Conservation (phyloP, 2,797 vertebrate genomes). For the Parauchenoglanis punctatus region DNA sequence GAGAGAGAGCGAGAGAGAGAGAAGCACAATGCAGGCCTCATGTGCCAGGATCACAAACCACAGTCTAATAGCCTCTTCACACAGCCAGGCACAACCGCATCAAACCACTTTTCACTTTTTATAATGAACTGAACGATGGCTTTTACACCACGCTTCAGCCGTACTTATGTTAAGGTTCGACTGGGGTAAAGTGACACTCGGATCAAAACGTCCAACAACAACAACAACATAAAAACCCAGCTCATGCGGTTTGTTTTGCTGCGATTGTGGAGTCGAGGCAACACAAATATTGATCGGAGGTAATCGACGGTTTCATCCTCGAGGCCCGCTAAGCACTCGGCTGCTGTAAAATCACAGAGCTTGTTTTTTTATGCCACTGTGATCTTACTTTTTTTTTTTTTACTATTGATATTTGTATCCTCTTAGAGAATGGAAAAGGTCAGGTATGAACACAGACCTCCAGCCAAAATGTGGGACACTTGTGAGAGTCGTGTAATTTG, state of each 20-base stretch:
- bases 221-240: not conserved
- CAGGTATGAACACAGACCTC: not conserved
- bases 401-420: not conserved
- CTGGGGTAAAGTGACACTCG: constrained; percentile 38
- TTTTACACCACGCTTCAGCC: constrained; percentile 38
- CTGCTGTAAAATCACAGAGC: constrained; percentile 7
- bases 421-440: not conserved
- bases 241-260: not conserved
- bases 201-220: constrained; percentile 12
- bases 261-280: constrained; percentile 30
- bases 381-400: not conserved
- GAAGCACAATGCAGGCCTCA: constrained; percentile 54
- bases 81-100: constrained; percentile 48
- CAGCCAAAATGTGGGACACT: not conserved
- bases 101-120: constrained; percentile 52
- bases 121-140: constrained; percentile 47
- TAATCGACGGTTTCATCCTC: constrained; percentile 43
- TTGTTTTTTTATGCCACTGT: not conserved
- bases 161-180: constrained; percentile 18
- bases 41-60: constrained; percentile 57
- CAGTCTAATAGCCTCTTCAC: constrained; percentile 55
- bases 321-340: not conserved
- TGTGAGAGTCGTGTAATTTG: not conserved
- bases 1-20: constrained; percentile 35
- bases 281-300: constrained; percentile 49